phyloP scores from a whole-genome alignment of 2,888 invertebrate genomes.

The Melanostoma mellinum region DNA sequence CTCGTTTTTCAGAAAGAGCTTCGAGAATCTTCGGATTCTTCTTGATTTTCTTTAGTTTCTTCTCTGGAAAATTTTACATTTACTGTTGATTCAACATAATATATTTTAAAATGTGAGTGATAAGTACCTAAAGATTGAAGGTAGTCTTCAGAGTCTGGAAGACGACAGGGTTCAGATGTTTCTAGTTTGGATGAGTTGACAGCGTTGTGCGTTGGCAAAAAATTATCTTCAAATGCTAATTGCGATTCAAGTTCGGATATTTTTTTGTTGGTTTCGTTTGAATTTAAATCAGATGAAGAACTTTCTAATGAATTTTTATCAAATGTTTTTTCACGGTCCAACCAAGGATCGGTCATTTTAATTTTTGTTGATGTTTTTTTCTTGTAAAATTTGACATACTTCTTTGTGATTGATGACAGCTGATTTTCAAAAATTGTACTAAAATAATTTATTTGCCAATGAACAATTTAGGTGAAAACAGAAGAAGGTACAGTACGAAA shows the following conservation, averaged over 20 bases:
- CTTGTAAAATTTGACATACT: constrained; percentile 43
- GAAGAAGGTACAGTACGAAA: constrained; percentile 13
- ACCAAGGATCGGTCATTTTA: constrained; percentile 77
- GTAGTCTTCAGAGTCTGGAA: constrained; percentile 80
- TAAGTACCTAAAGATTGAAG: constrained; percentile 86
- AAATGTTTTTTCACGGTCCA: constrained; percentile 74
- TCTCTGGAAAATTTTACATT: constrained; percentile 75
- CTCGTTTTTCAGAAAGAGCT: constrained; percentile 82
- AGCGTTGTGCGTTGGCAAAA: constrained; percentile 81
- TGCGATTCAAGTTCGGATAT: constrained; percentile 14
- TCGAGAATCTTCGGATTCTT: constrained; percentile 82
- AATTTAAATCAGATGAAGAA: constrained; percentile 48
- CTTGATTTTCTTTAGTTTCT: constrained; percentile 82
- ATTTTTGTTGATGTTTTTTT: constrained; percentile 62
- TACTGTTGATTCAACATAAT: constrained; percentile 9
- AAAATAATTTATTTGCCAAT: constrained; percentile 5
- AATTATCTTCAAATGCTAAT: constrained; percentile 84
- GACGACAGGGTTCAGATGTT: constrained; percentile 80
- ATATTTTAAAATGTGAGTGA: neutral
- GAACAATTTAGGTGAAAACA: neutral
- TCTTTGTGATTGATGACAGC: constrained; percentile 15
- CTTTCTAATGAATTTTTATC: constrained; percentile 49
- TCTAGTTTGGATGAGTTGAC: constrained; percentile 81
- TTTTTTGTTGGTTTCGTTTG: constrained; percentile 39
- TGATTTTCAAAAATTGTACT: neutral